Evolutionary conservation across 2,888 invertebrate genomes (phyloP).

Genomic region (Scaptomyza flava): DNA sequence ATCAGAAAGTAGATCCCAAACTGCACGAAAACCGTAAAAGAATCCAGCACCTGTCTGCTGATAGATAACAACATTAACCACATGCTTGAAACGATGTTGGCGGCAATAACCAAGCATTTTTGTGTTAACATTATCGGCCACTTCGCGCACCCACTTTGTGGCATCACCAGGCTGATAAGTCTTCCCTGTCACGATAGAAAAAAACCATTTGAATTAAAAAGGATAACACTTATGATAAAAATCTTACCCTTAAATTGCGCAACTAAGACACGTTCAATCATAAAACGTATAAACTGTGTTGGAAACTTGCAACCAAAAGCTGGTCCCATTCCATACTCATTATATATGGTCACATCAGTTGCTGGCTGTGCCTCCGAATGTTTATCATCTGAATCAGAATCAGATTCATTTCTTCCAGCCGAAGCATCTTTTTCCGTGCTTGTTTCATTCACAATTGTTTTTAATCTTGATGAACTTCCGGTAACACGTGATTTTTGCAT

Average conservation of each 20-base stretch:
- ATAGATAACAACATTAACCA: constrained; percentile 53
- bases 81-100: constrained; percentile 55
- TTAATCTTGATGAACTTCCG: background rate
- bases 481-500: constrained; percentile 4
- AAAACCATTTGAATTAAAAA: background rate
- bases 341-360: constrained; percentile 59
- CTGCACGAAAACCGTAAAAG: constrained; percentile 59
- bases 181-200: constrained; percentile 25
- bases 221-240: too few relatives aligned
- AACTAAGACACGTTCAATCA: constrained; percentile 24
- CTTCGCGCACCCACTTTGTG: constrained; percentile 56
- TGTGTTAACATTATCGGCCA: constrained; percentile 51
- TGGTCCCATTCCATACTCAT: constrained; percentile 60
- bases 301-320: constrained; percentile 66
- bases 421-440: background rate
- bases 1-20: constrained; percentile 60
- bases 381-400: constrained; percentile 25
- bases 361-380: constrained; percentile 40
- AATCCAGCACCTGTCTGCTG: constrained; percentile 64
- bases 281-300: constrained; percentile 44
- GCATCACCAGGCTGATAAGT: constrained; percentile 50
- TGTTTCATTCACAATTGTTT: background rate
- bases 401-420: background rate
- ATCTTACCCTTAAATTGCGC: constrained; percentile 34
- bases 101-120: constrained; percentile 45